A percentile compares a stretch with the other conserved stretches of the same genome.
phyloP scores from a whole-genome alignment of 2,113 vertebrate genomes.

The Macquaria ambigua region DNA sequence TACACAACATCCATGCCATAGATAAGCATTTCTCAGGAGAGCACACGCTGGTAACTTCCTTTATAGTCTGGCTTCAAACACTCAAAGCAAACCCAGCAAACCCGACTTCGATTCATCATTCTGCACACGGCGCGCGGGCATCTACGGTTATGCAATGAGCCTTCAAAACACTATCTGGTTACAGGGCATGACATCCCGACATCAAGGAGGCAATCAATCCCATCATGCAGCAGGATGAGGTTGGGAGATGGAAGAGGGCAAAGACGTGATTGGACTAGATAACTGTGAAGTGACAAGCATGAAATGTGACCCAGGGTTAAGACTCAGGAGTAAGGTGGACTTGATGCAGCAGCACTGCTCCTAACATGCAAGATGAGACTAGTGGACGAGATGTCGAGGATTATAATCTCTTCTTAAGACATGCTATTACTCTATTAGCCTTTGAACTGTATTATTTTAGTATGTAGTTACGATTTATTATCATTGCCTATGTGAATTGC shows the following conservation, averaged over 20 bases:
- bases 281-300: conserved; percentile 28
- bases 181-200: conserved; percentile 40
- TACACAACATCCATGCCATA: conserved; percentile 50
- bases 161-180: conserved; percentile 55
- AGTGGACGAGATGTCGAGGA: neutral
- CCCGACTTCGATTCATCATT: conserved; percentile 40
- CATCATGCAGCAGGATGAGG: conserved; percentile 52
- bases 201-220: conserved; percentile 68
- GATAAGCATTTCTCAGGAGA: conserved; percentile 52
- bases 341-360: neutral
- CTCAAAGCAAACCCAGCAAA: conserved; percentile 14
- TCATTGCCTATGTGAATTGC: neutral
- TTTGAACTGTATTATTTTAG: neutral
- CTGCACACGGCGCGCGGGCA: conserved; percentile 23
- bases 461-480: neutral
- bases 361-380: neutral
- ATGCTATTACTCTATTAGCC: neutral
- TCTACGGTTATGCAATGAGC: conserved; percentile 60
- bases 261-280: conserved; percentile 29
- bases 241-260: conserved; percentile 26
- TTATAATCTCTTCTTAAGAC: conserved; percentile 4
- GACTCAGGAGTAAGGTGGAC: conserved; percentile 9
- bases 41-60: conserved; percentile 40
- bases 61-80: conserved; percentile 52
- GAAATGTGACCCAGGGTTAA: conserved; percentile 46